phyloP scores from a whole-genome alignment of 2,797 vertebrate species.

The Buceros bicornis region DNA sequence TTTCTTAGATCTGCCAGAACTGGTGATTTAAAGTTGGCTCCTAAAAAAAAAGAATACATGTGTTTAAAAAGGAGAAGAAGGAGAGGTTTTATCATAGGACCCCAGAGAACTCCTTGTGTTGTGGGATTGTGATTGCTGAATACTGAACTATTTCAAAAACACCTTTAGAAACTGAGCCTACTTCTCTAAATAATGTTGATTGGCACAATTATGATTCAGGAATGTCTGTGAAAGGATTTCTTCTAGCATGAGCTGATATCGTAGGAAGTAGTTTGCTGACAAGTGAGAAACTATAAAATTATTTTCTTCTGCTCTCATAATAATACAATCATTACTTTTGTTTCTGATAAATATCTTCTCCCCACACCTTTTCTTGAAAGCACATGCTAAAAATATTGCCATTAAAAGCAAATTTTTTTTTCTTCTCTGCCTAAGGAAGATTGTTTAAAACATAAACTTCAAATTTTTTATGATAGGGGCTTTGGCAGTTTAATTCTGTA shows the following conservation, averaged over 20 bases:
- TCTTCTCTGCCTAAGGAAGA: slow-evolving; percentile 46
- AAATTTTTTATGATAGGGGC: not conserved
- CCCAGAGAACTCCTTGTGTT: slow-evolving; percentile 45
- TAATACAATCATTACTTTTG: slow-evolving; percentile 49
- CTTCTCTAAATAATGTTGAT: slow-evolving; percentile 45
- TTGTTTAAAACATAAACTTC: slow-evolving; percentile 31
- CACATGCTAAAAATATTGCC: slow-evolving; percentile 45
- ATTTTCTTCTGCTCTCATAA: slow-evolving; percentile 58
- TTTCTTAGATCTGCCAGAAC: slow-evolving; percentile 19
- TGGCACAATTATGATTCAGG: slow-evolving; percentile 39
- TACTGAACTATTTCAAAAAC: slow-evolving; percentile 73
- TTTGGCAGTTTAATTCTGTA: slow-evolving; percentile 34
- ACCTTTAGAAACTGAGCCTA: slow-evolving; percentile 46
- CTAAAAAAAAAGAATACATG: slow-evolving; percentile 22
- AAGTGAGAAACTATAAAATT: slow-evolving; percentile 50
- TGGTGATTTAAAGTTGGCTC: slow-evolving; percentile 35
- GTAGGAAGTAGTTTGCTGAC: slow-evolving; percentile 53
- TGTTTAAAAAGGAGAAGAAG: not conserved
- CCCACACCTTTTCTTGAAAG: not conserved
- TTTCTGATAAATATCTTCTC: slow-evolving; percentile 58
- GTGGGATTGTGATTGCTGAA: slow-evolving; percentile 49
- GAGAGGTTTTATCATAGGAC: slow-evolving; percentile 44
- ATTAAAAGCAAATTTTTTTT: slow-evolving; percentile 51
- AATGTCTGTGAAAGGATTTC: slow-evolving; percentile 25
- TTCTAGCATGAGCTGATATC: slow-evolving; percentile 13